Base-by-base conservation (phyloP, 2,797 vertebrate species). In the Gallinago nigripennis region DNA sequence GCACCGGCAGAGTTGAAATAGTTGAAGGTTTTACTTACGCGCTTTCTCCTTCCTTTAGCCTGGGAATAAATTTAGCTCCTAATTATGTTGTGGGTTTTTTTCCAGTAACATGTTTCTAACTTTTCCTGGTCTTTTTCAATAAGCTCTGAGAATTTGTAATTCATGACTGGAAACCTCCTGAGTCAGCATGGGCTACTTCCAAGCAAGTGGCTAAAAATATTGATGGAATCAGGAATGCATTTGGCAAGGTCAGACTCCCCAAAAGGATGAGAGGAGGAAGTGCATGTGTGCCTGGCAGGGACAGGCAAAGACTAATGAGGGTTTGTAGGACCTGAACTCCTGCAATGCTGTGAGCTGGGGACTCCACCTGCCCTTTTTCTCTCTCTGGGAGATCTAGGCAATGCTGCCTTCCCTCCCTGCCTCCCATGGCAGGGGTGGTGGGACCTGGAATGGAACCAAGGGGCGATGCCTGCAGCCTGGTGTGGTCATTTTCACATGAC, bases 151-250 rank as follows among this genome's bases (percentile, higher is more conserved):
- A 39, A 57, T 87, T 76, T 43, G 24, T 35, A 85, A 37, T 19
- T 94, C 57, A 37, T 82, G 60, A 69, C 58, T 79, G 86, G 83
- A 80, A 96, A 88, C 25, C 65, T 84, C 80, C 87, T 68, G 76
- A 86, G 35, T 75, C 73, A 63, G 60, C 64, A 33, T 1, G 73
- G 39, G 51, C 48, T 53, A 19, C n/a, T 95, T 92, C 80, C 84
- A 86, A 88, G 54, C 56, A 90, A 77, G 16, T 1, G 6, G 39
- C 85, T 94, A 86, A 95, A 94, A 96, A 92, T 83, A 88, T 13
- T 50, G 78, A 46, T 28, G 73, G 82, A 51, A 46, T 2, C 2
- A 0, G 56, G 80, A 90, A 84, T 2, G 16, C 4, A 9, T 7
- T 72, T 3, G 1, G 37, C 17, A n/a, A 79, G 39, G n/a, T 37